These are phyloP conservation scores for Bombus ignitus DNA, from an alignment of 1,140 invertebrate species.

Conservation along the genomic window DNA sequence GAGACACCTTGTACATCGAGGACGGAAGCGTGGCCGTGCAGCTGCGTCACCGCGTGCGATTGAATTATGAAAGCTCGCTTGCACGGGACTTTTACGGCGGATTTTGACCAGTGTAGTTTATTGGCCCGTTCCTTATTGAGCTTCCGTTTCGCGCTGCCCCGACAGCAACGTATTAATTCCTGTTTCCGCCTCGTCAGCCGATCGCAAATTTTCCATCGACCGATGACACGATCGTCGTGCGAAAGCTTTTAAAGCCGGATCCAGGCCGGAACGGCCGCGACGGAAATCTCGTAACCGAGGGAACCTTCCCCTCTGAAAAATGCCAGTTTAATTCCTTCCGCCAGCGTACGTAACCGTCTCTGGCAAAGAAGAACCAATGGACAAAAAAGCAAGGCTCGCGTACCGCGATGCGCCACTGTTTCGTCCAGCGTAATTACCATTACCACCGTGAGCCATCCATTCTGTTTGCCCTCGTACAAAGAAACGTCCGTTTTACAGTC, in stretches of 20 bases:
- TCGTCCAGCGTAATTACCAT: slow-evolving; percentile 16
- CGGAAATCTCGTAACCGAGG: no score
- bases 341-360: background rate
- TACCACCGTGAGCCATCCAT: background rate
- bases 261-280: background rate
- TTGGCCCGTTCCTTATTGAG: slow-evolving; percentile 63
- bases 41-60: slow-evolving; percentile 43
- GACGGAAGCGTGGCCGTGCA: slow-evolving; percentile 21
- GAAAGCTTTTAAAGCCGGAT: background rate
- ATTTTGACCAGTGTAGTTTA: slow-evolving; percentile 66
- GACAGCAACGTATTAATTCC: slow-evolving; percentile 62
- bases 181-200: slow-evolving; percentile 42
- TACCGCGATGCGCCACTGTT: background rate
- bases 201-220: slow-evolving; percentile 53
- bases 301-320: background rate
- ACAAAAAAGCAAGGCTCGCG: background rate
- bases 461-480: background rate
- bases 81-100: slow-evolving; percentile 62
- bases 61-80: slow-evolving; percentile 66
- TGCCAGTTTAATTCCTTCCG: slow-evolving; percentile 31
- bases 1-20: background rate
- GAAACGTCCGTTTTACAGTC: slow-evolving; percentile 29
- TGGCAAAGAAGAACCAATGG: background rate
- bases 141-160: slow-evolving; percentile 24
- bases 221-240: background rate